Conservation (phyloP, 2,888 invertebrate species). For the Amitus sp. region DNA sequence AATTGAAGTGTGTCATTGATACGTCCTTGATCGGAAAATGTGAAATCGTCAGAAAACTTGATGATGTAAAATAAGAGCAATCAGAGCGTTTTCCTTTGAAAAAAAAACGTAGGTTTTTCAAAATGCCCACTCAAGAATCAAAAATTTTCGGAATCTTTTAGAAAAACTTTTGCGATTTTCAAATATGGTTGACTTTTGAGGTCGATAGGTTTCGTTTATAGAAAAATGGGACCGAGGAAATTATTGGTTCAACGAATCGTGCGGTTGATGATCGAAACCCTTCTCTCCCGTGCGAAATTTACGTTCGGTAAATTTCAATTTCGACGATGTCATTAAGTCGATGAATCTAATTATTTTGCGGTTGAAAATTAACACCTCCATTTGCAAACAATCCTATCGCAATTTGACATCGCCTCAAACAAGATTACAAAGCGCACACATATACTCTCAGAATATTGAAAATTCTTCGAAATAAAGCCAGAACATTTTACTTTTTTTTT, state of each 20-base stretch:
- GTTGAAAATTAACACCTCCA: not conserved
- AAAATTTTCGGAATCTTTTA: not conserved
- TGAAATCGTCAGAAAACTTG: constrained; percentile 29
- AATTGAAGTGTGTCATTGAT: constrained; percentile 36
- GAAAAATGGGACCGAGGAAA: not conserved
- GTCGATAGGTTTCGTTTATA: too few species aligned
- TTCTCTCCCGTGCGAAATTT: too few species aligned
- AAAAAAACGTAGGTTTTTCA: too few species aligned
- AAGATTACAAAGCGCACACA: too few species aligned
- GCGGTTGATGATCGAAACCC: too few species aligned
- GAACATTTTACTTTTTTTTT: too few species aligned
- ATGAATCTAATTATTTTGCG: constrained; percentile 1
- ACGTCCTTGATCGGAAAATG: constrained; percentile 36
- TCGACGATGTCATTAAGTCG: not conserved
- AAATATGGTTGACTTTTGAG: not conserved
- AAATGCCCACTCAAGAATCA: not conserved
- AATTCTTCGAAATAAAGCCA: too few species aligned
- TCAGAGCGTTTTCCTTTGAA: too few species aligned
- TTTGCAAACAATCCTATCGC: too few species aligned
- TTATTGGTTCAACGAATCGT: not conserved
- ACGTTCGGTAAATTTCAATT: constrained; percentile 4
- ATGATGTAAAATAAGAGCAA: constrained; percentile 14
- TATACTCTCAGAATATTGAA: too few species aligned
- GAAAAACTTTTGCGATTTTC: constrained; percentile 2
- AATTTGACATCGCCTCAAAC: too few species aligned